Evolutionary conservation across 2,797 vertebrate species (phyloP).

Genomic region (Lacerta agilis): DNA sequence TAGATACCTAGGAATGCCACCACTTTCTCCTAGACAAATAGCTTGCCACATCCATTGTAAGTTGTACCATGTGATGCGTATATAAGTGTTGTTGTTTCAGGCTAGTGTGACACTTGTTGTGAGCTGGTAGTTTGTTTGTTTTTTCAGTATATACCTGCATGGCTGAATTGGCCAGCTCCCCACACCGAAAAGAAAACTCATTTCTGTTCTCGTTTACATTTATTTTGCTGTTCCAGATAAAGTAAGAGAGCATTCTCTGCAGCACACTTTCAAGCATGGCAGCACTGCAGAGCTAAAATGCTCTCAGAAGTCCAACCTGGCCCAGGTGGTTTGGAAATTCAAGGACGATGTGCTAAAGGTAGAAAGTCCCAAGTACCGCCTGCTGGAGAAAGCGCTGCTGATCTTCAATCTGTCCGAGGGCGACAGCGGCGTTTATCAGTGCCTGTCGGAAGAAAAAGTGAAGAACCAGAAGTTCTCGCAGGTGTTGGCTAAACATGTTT

Average conservation of each 20-base stretch:
- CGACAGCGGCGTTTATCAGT: slow-evolving; percentile 91
- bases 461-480: slow-evolving; percentile 86
- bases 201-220: slow-evolving; percentile 76
- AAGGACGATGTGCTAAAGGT: slow-evolving; percentile 82
- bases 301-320: slow-evolving; percentile 88
- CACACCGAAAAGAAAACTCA: slow-evolving; percentile 9
- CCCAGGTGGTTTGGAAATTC: slow-evolving; percentile 89
- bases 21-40: not conserved
- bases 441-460: slow-evolving; percentile 88
- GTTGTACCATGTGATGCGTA: not conserved
- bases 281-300: slow-evolving; percentile 91
- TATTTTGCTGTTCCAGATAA: slow-evolving; percentile 85
- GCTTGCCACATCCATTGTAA: not conserved
- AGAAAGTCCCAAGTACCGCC: slow-evolving; percentile 88
- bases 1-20: not conserved
- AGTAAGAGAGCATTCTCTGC: slow-evolving; percentile 77
- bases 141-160: not conserved
- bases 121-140: not conserved
- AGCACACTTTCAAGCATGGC: slow-evolving; percentile 86
- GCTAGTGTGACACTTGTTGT: not conserved
- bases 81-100: not conserved
- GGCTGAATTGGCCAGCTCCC: not conserved
- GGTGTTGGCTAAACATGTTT: slow-evolving; percentile 83
- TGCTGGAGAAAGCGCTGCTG: slow-evolving; percentile 87
- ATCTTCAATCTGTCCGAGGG: slow-evolving; percentile 90